A percentile compares a stretch with the other conserved stretches of the same genome.
Evolutionary conservation across 2,888 invertebrate genomes (phyloP).

Genomic region (Oegoconia quadripuncta): DNA sequence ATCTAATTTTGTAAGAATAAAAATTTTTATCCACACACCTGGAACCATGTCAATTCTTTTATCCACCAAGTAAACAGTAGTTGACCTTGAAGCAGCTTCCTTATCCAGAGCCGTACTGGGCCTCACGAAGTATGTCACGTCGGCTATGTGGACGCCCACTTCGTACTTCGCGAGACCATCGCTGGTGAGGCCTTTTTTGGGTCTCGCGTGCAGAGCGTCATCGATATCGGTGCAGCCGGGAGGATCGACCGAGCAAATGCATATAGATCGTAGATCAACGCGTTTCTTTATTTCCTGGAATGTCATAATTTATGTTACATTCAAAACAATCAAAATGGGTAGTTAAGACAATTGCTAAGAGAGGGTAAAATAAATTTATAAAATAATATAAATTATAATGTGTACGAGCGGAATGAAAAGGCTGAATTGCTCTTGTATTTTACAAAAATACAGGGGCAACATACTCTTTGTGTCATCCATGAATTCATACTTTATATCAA

Average conservation of each 20-base stretch:
- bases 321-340: too few species aligned
- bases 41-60: constrained; percentile 94
- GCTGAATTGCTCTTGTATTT: too few species aligned
- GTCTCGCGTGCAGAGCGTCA: constrained; percentile 95
- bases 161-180: constrained; percentile 55
- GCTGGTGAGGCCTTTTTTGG: constrained; percentile 78
- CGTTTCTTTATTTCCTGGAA: constrained; percentile 86
- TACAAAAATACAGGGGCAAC: too few species aligned
- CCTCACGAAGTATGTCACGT: constrained; percentile 97
- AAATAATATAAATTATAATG: too few species aligned
- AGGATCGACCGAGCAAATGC: constrained; percentile 97
- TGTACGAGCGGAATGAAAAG: too few species aligned
- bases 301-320: too few species aligned
- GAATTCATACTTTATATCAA: too few species aligned
- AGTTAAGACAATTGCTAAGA: too few species aligned
- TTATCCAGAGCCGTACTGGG: constrained; percentile 95
- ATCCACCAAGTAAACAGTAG: constrained; percentile 97
- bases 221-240: constrained; percentile 99
- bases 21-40: constrained; percentile 42
- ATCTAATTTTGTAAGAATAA: too few species aligned
- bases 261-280: constrained; percentile 89
- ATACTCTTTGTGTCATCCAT: too few species aligned
- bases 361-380: too few species aligned
- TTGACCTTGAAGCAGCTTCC: constrained; percentile 95
- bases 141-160: constrained; percentile 98